These are phyloP conservation scores for Procavia capensis DNA, from an alignment of 2,113 vertebrate species.

Conservation along the genomic window DNA sequence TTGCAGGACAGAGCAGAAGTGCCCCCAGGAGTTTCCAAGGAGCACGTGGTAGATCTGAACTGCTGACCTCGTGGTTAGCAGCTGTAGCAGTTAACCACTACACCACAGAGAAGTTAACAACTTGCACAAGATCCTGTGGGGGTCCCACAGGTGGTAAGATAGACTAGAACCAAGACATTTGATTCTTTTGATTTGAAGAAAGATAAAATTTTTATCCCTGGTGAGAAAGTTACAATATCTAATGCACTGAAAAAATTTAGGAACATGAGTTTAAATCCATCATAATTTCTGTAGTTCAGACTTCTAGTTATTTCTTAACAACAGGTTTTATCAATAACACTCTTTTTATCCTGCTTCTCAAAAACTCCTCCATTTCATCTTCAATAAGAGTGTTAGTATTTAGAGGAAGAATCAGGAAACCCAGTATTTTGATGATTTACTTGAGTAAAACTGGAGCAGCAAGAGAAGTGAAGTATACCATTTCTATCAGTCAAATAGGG, in stretches of 20 bases:
- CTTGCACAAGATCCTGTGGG: too few relatives aligned
- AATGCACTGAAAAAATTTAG: neutral
- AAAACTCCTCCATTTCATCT: neutral
- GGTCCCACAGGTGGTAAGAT: too few relatives aligned
- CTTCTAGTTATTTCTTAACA: constrained; percentile 9
- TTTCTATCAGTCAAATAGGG: neutral
- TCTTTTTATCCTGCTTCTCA: neutral
- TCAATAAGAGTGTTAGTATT: neutral
- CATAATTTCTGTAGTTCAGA: neutral
- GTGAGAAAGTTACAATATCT: neutral
- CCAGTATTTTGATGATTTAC: constrained; percentile 30
- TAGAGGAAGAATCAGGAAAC: neutral
- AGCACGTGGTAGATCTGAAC: too few relatives aligned
- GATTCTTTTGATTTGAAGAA: neutral
- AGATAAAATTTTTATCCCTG: neutral
- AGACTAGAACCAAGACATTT: too few relatives aligned
- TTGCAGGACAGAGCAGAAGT: too few relatives aligned
- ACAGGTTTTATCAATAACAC: constrained; percentile 9
- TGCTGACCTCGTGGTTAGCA: too few relatives aligned
- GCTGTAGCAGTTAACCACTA: too few relatives aligned
- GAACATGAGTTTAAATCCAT: neutral
- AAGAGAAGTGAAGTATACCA: neutral
- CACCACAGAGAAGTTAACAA: too few relatives aligned
- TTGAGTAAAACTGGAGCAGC: neutral
- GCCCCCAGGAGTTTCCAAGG: too few relatives aligned